phyloP scores from a whole-genome alignment of 2,888 invertebrate species.

The Lagria hirta region DNA sequence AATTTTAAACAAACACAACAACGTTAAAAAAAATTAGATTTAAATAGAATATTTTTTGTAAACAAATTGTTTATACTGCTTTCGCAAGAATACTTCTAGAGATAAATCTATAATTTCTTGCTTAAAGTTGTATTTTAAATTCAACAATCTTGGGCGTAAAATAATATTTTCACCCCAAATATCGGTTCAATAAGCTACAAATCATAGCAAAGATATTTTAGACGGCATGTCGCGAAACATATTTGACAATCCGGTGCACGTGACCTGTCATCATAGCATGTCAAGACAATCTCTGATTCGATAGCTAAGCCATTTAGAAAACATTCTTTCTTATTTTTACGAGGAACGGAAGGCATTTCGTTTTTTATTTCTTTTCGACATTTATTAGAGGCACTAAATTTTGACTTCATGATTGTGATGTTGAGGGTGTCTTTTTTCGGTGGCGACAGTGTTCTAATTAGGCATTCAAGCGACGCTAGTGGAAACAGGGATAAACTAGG shows the following conservation, averaged over 20 bases:
- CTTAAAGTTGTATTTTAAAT: no score
- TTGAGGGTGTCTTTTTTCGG: slow-evolving; percentile 1
- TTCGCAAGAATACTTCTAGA: no score
- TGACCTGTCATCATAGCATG: slow-evolving; percentile 15
- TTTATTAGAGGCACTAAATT: slow-evolving; percentile 13
- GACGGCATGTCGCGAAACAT: slow-evolving; percentile 5
- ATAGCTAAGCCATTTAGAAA: slow-evolving; percentile 15
- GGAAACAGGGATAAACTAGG: neutral
- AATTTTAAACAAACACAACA: no score
- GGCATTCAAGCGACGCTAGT: slow-evolving; percentile 9
- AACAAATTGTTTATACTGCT: no score
- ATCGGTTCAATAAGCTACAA: slow-evolving; percentile 15
- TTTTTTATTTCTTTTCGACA: slow-evolving; percentile 14
- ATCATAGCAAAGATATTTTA: slow-evolving; percentile 12
- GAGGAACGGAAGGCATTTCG: slow-evolving; percentile 6
- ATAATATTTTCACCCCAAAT: no score
- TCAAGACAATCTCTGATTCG: slow-evolving; percentile 18
- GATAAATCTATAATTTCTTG: no score
- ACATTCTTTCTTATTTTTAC: slow-evolving; percentile 18
- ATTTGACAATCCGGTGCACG: slow-evolving; percentile 21
- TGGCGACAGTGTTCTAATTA: slow-evolving; percentile 10
- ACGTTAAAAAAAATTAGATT: no score
- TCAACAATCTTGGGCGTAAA: no score
- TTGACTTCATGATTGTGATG: slow-evolving; percentile 2
- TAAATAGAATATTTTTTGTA: no score